Conservation (phyloP, 2,113 vertebrate species). For the Tursiops truncatus region DNA sequence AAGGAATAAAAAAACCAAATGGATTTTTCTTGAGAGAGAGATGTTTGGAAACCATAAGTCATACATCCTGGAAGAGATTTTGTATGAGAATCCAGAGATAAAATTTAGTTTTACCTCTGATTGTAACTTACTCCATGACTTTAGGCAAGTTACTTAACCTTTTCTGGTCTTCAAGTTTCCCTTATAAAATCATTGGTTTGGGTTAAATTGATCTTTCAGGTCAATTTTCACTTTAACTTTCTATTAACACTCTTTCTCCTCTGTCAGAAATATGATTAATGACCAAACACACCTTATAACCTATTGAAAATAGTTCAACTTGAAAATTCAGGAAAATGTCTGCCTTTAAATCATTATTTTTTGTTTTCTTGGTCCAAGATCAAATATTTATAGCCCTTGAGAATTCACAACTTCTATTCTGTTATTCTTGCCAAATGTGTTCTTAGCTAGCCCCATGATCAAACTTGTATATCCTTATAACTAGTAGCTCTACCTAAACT, state of each 20-base stretch:
- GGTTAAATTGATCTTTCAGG: slow-evolving; percentile 42
- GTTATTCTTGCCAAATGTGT: background rate
- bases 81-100: background rate
- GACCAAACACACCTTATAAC: background rate
- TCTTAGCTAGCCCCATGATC: background rate
- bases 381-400: background rate
- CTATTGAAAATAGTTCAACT: background rate
- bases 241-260: slow-evolving; percentile 30
- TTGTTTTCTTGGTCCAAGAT: background rate
- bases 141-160: background rate
- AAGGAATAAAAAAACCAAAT: background rate
- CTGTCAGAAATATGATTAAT: slow-evolving; percentile 58
- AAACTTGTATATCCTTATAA: background rate
- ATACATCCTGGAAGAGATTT: background rate
- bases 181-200: slow-evolving; percentile 28
- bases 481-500: background rate
- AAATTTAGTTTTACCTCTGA: slow-evolving; percentile 8
- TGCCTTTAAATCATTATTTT: slow-evolving; percentile 23
- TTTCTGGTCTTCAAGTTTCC: background rate
- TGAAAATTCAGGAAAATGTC: background rate
- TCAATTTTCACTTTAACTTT: slow-evolving; percentile 36
- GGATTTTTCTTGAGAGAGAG: background rate
- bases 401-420: background rate
- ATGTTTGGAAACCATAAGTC: background rate
- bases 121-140: background rate